Evolutionary conservation across 2,797 vertebrate species (phyloP).

Genomic region (Sphenodon punctatus): DNA sequence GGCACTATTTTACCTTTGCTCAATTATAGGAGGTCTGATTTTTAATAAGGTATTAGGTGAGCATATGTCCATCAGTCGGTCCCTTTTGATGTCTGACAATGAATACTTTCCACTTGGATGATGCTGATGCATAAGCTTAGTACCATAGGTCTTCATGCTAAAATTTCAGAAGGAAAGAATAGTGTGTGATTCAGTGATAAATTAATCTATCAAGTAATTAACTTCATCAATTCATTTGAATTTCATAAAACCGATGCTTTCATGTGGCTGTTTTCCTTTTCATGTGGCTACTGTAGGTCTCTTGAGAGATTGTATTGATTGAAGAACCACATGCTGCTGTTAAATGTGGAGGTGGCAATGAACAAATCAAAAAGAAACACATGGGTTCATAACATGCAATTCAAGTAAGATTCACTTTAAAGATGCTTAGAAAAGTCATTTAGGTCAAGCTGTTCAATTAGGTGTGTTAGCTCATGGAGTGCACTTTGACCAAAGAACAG

Average conservation of each 20-base stretch:
- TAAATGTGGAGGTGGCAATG: not conserved
- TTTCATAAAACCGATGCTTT: not conserved
- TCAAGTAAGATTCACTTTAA: constrained; percentile 30
- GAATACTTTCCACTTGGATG: not conserved
- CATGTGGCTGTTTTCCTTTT: constrained; percentile 7
- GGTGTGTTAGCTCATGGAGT: not conserved
- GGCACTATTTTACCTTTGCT: not conserved
- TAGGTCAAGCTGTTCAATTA: constrained; percentile 42
- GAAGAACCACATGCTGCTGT: constrained; percentile 17
- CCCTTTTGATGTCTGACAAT: not conserved
- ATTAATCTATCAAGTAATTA: constrained; percentile 26
- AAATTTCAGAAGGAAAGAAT: not conserved
- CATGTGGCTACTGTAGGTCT: constrained; percentile 11
- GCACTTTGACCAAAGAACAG: not conserved
- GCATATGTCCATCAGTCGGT: not conserved
- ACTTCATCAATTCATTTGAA: not conserved
- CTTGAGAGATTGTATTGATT: constrained; percentile 7
- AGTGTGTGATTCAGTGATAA: not conserved
- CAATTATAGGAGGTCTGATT: not conserved
- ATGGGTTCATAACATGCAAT: constrained; percentile 4
- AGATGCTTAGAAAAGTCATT: not conserved
- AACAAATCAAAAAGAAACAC: constrained; percentile 24
- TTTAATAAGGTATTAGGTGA: not conserved
- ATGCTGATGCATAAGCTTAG: not conserved
- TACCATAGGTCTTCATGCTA: not conserved